A percentile compares a stretch with the other conserved stretches of the same genome.
Conservation (phyloP, 2,888 invertebrate genomes). For the Acleris holmiana region DNA sequence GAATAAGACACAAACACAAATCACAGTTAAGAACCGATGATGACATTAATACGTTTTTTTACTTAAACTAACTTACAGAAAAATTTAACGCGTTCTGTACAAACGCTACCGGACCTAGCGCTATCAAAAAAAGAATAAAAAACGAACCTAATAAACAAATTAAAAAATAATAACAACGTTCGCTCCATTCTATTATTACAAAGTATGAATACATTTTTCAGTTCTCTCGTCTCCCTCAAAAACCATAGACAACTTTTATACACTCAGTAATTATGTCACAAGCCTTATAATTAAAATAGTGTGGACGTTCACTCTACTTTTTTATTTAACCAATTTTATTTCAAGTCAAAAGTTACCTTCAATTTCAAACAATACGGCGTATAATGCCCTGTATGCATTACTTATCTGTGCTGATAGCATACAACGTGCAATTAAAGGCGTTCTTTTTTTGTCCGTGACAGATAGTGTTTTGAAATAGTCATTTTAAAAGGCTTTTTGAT, state of each 20-base stretch:
- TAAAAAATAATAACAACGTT: slow-evolving; percentile 32
- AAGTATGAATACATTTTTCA: slow-evolving; percentile 44
- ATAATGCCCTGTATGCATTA: slow-evolving; percentile 40
- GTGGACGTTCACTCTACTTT: slow-evolving; percentile 51
- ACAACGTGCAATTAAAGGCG: slow-evolving; percentile 58
- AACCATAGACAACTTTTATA: slow-evolving; percentile 50
- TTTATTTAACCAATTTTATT: slow-evolving; percentile 54
- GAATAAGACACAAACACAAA: too few relatives aligned
- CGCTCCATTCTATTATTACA: slow-evolving; percentile 32
- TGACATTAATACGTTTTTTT: too few relatives aligned
- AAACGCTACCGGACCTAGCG: background rate
- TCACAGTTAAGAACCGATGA: background rate
- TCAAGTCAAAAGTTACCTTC: slow-evolving; percentile 52
- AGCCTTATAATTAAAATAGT: slow-evolving; percentile 60
- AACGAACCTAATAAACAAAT: slow-evolving; percentile 27
- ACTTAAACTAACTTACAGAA: too few relatives aligned
- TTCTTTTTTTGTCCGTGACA: slow-evolving; percentile 58
- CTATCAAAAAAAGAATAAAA: background rate
- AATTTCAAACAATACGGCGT: slow-evolving; percentile 43
- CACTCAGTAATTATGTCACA: slow-evolving; percentile 67
- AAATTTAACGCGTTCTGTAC: background rate
- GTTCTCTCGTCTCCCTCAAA: slow-evolving; percentile 42
- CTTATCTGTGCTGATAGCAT: slow-evolving; percentile 45
- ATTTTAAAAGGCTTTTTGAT: slow-evolving; percentile 25
- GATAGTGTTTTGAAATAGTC: slow-evolving; percentile 54